A percentile compares a stretch with the other conserved stretches of the same genome.
Evolutionary conservation across 2,113 vertebrate species (phyloP).

Genomic region (Dipodomys stephensi): DNA sequence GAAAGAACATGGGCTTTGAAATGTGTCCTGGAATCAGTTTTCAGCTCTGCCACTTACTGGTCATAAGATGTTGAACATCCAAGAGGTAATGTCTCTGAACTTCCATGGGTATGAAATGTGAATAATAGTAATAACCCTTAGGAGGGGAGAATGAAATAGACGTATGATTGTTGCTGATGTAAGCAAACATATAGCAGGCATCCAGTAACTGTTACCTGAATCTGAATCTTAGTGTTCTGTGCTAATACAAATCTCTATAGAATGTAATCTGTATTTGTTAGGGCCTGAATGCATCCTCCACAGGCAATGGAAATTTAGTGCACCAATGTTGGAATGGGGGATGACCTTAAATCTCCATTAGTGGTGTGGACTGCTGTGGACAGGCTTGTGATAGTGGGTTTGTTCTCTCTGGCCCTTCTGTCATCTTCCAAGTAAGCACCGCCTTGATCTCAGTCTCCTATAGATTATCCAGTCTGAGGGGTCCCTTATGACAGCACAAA

Average conservation of each 20-base stretch:
- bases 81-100: background rate
- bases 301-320: background rate
- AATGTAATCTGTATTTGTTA: background rate
- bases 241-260: background rate
- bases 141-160: background rate
- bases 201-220: background rate
- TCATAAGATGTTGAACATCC: background rate
- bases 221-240: background rate
- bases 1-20: conserved; percentile 60
- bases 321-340: background rate
- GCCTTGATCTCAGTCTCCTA: background rate
- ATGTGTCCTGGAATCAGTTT: conserved; percentile 56
- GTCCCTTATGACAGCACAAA: background rate
- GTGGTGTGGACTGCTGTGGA: background rate
- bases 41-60: background rate
- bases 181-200: background rate
- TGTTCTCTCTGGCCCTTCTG: background rate
- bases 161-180: background rate
- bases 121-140: background rate
- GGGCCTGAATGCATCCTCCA: background rate
- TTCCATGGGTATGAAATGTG: background rate
- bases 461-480: background rate
- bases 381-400: fast-evolving
- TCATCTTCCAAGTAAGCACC: background rate
- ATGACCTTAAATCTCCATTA: too few species aligned